Percentiles rank a stretch among this genome's conserved stretches.
Conservation (phyloP, 2,888 invertebrate species). For the Choristoneura rosaceana region DNA sequence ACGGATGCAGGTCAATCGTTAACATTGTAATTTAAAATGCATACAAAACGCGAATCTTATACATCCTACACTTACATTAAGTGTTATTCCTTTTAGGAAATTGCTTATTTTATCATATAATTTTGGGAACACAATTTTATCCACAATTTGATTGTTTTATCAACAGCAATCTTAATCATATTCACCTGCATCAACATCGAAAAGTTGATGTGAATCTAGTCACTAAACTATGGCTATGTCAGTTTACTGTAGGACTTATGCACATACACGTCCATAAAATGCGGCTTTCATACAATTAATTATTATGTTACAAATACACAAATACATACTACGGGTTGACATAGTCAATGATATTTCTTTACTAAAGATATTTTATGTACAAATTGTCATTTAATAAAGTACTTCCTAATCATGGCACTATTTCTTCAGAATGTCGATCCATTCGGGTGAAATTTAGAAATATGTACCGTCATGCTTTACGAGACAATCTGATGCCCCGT, state of each 20-base stretch:
- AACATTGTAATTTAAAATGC: conserved; percentile 64
- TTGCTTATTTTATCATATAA: conserved; percentile 55
- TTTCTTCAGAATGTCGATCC: conserved; percentile 71
- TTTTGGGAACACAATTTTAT: conserved; percentile 66
- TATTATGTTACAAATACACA: conserved; percentile 66
- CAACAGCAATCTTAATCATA: conserved; percentile 74
- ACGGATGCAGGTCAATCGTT: conserved; percentile 80
- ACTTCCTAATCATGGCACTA: conserved; percentile 74
- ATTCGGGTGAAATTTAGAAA: conserved; percentile 68
- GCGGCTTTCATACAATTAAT: conserved; percentile 62
- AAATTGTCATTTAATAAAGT: conserved; percentile 68
- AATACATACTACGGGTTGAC: conserved; percentile 57
- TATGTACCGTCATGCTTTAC: conserved; percentile 58
- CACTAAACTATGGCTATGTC: conserved; percentile 64
- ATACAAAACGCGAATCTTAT: conserved; percentile 52
- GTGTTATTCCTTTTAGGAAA: conserved; percentile 66
- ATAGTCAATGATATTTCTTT: conserved; percentile 66
- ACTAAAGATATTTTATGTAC: conserved; percentile 74
- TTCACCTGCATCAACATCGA: conserved; percentile 76
- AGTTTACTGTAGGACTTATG: conserved; percentile 60
- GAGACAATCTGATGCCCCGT: conserved; percentile 7
- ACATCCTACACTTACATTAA: conserved; percentile 54
- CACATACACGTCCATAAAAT: conserved; percentile 61
- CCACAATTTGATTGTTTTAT: conserved; percentile 62
- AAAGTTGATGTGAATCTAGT: conserved; percentile 57